Evolutionary conservation across 2,113 vertebrate genomes (phyloP).

Genomic region (Bostrychus sinensis): DNA sequence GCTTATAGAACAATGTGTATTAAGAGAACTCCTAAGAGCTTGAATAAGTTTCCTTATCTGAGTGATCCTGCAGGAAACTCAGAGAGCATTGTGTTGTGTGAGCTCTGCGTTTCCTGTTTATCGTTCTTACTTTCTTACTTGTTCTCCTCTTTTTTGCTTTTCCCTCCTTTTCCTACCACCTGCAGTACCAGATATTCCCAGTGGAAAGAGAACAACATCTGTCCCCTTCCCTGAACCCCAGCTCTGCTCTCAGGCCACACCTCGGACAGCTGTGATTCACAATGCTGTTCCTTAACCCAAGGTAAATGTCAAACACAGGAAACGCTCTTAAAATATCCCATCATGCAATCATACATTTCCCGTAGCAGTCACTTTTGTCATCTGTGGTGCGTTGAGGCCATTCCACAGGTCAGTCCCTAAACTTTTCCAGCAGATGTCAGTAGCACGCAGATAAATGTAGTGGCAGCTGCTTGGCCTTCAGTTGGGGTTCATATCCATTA

Average conservation of each 20-base stretch:
- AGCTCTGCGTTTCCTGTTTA: constrained; percentile 76
- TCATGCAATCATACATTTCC: constrained; percentile 53
- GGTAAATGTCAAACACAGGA: constrained; percentile 76
- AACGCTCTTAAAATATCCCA: constrained; percentile 61
- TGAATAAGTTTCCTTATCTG: constrained; percentile 76
- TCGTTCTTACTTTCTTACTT: constrained; percentile 66
- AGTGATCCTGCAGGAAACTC: constrained; percentile 74
- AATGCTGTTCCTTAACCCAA: constrained; percentile 73
- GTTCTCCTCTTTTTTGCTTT: constrained; percentile 66
- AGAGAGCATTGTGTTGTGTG: constrained; percentile 72
- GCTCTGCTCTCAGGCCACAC: constrained; percentile 47
- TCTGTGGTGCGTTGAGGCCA: neutral
- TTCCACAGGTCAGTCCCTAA: constrained; percentile 1
- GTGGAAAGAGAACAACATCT: constrained; percentile 68
- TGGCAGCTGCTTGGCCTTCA: constrained; percentile 1
- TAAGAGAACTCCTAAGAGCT: constrained; percentile 42
- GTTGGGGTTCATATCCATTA: constrained; percentile 8
- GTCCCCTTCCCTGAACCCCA: constrained; percentile 31
- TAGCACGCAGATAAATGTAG: constrained; percentile 15
- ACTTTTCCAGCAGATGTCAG: constrained; percentile 61
- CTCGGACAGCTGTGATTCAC: constrained; percentile 69
- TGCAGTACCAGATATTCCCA: constrained; percentile 71
- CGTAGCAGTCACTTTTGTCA: constrained; percentile 37
- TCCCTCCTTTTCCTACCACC: constrained; percentile 71
- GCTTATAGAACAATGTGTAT: constrained; percentile 28